phyloP scores from a whole-genome alignment of 2,888 invertebrate species.

The Diarsia mendica region DNA sequence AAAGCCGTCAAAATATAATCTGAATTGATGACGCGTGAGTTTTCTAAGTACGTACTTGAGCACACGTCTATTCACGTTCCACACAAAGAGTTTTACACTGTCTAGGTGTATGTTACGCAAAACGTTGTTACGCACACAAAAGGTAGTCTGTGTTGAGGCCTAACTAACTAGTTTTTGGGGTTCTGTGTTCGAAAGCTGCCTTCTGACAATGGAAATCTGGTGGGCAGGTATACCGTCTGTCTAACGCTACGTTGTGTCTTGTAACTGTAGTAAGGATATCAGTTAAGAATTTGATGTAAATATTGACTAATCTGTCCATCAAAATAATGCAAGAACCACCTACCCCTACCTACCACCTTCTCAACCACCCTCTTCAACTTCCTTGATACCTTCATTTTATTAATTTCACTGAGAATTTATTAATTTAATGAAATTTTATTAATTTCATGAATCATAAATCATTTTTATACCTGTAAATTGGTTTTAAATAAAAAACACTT shows the following conservation, averaged over 20 bases:
- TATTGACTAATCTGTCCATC: background rate
- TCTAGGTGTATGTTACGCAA: background rate
- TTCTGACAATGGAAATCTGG: background rate
- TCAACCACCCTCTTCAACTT: too few relatives aligned
- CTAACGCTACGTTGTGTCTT: background rate
- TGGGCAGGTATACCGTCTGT: background rate
- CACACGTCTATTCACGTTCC: background rate
- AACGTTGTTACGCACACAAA: constrained; percentile 6
- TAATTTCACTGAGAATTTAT: too few relatives aligned
- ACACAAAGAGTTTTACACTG: constrained; percentile 6
- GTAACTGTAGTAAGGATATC: background rate
- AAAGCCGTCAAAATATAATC: constrained; percentile 14
- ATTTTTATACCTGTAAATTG: too few relatives aligned
- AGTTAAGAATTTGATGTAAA: background rate
- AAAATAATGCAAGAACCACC: background rate
- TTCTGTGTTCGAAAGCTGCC: background rate
- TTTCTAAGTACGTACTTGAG: constrained; percentile 10
- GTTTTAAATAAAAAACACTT: too few relatives aligned
- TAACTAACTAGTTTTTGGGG: constrained; percentile 34
- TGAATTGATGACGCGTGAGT: constrained; percentile 19
- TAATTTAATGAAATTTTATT: too few relatives aligned
- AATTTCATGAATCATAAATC: too few relatives aligned
- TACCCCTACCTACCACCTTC: too few relatives aligned
- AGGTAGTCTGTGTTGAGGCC: constrained; percentile 3
- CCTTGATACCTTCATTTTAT: too few relatives aligned